Base-by-base conservation (phyloP, 92 coral and sea anemone genomes). In the Actinernus sp. region DNA sequence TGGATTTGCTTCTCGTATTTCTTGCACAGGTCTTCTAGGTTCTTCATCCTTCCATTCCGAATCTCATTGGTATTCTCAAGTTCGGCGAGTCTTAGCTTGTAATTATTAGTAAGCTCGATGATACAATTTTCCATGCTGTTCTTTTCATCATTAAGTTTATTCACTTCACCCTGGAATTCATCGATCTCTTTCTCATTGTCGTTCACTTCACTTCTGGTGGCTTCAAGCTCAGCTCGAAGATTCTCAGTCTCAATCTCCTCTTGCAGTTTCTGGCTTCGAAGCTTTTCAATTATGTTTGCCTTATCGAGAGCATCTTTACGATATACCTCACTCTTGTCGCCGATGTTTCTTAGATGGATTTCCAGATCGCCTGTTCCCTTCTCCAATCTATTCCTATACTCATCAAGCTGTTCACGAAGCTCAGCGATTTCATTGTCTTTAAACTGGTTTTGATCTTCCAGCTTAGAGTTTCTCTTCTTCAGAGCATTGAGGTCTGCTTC, bases 41-140 rank as follows among this genome's bases (percentile, higher is more conserved):
- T 61, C 27, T 73, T 85, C 14, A 90, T 46, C 38, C 69, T 90
- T 24, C 20, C 58, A 52, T 75, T 78, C 16, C 85, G 68, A 26
- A 86, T 69, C 25, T 79, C 84, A 26, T 71, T 78, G 50, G 85
- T 89, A 24, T 81, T 83, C 59, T 86, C 92, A 16, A 90, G 49
- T 60, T 90, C 97, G 5, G 92, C 84, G 11, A 78, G 65, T 56
- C 68, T 66, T 25, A 78, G 58, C 48, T 85, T 85, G 86, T 73
- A 68, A 33, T 43, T 19, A 68, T 85, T 85, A 44, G 76, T 78
- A 36, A 77, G 81, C 59, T 85, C 82, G 17, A 78, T 28, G 28
- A 78, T 58, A 29, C 58, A 78, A 50, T 85, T 78, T 21, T 85
- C 91, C 36, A 85, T 38, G 49, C 51, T 69, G 72, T 31, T 71